phyloP scores from a whole-genome alignment of 1,140 invertebrate species.

The Ceratina australensis region DNA sequence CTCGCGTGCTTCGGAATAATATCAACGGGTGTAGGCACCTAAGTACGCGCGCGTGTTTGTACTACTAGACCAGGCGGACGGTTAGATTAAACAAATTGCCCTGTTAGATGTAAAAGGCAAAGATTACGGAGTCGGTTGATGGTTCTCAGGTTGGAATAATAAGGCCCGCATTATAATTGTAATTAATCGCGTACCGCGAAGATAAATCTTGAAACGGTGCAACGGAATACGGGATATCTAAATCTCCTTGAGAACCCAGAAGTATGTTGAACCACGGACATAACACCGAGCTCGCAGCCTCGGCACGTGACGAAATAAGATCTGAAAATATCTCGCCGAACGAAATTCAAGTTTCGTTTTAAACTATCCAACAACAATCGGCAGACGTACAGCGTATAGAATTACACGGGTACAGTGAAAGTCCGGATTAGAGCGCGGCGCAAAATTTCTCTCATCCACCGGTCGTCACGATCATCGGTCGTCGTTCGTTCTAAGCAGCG shows the following conservation, averaged over 20 bases:
- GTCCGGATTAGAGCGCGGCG: slow-evolving; percentile 4
- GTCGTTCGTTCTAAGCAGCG: background rate
- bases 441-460: slow-evolving; percentile 24
- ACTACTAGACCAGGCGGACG: background rate
- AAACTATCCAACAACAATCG: background rate
- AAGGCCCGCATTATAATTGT: background rate
- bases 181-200: no score
- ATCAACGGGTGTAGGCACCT: background rate
- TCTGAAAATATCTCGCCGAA: background rate
- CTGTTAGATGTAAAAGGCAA: background rate
- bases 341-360: slow-evolving; percentile 6
- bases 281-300: no score
- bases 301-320: background rate
- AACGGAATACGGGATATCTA: no score
- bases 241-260: background rate
- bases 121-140: background rate
- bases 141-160: background rate
- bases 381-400: slow-evolving; percentile 4
- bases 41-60: background rate
- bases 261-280: background rate
- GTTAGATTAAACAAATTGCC: slow-evolving; percentile 2
- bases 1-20: slow-evolving; percentile 14
- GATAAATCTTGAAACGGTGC: no score
- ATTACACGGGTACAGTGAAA: slow-evolving; percentile 34
- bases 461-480: background rate